Conservation (phyloP, 2,888 invertebrate genomes). For the Trissoscelio sp. region DNA sequence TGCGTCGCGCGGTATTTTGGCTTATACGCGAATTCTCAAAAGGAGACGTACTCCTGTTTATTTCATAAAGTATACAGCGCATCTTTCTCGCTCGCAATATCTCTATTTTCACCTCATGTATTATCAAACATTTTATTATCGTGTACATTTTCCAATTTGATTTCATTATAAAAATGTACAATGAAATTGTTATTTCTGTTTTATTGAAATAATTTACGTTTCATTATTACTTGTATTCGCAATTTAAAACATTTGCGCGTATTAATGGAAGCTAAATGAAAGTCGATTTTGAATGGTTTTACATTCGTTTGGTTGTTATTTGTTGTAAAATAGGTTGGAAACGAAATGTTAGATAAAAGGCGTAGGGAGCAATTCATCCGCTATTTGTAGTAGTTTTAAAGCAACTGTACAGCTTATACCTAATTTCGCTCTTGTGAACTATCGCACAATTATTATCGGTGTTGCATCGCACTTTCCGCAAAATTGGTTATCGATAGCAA, state of each 20-base stretch:
- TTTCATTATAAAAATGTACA: not conserved
- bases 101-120: conserved; percentile 19
- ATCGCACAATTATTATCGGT: conserved; percentile 50
- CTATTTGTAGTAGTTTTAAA: conserved; percentile 27
- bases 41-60: conserved; percentile 47
- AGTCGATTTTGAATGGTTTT: not conserved
- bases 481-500: conserved; percentile 64
- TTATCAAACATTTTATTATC: conserved; percentile 16
- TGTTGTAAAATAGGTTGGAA: conserved; percentile 21
- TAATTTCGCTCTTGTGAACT: conserved; percentile 43
- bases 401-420: conserved; percentile 25
- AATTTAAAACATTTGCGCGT: not conserved
- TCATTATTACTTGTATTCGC: not conserved
- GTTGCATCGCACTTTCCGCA: conserved; percentile 47
- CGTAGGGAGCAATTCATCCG: conserved; percentile 7
- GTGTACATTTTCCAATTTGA: conserved; percentile 14
- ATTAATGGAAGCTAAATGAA: not conserved
- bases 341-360: conserved; percentile 32
- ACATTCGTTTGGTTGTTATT: conserved; percentile 13
- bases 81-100: conserved; percentile 14
- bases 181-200: not conserved
- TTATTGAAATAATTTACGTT: conserved; percentile 2
- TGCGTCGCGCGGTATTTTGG: conserved; percentile 57
- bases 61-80: conserved; percentile 49
- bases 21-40: conserved; percentile 54